phyloP scores from a whole-genome alignment of 2,797 vertebrate genomes.

The Prunella strophiata region DNA sequence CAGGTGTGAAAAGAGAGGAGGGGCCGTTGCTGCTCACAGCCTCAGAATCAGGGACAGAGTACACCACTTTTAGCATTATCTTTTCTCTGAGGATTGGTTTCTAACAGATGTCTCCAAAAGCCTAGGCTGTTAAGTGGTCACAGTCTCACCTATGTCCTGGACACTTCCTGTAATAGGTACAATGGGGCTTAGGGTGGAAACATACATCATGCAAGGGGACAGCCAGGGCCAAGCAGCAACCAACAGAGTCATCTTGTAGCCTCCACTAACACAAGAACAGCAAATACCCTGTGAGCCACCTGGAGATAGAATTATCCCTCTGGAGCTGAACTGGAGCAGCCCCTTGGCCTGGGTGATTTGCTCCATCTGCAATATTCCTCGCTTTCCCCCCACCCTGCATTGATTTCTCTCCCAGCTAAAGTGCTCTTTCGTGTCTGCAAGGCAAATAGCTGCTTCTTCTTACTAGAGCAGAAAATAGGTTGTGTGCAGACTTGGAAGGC shows the following conservation, averaged over 20 bases:
- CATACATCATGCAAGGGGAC: neutral
- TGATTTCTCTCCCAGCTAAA: constrained; percentile 20
- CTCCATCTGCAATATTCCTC: neutral
- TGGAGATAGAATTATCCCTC: neutral
- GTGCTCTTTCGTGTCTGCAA: neutral
- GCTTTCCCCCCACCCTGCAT: neutral
- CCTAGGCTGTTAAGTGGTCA: neutral
- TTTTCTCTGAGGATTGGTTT: neutral
- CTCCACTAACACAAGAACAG: neutral
- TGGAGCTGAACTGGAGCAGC: neutral
- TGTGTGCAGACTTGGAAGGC: neutral
- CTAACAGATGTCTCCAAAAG: neutral
- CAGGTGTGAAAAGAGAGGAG: neutral
- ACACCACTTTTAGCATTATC: neutral
- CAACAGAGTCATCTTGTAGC: neutral
- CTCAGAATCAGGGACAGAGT: neutral
- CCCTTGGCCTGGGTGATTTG: neutral
- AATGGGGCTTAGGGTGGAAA: neutral
- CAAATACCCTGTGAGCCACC: neutral
- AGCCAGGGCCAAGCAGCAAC: neutral
- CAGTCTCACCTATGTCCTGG: neutral
- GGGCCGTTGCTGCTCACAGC: neutral
- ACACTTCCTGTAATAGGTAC: neutral
- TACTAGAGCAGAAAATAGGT: constrained; percentile 28
- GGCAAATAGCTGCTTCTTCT: neutral